Evolutionary conservation across 2,113 vertebrate genomes (phyloP).

Genomic region (Callopanchax toddi): DNA sequence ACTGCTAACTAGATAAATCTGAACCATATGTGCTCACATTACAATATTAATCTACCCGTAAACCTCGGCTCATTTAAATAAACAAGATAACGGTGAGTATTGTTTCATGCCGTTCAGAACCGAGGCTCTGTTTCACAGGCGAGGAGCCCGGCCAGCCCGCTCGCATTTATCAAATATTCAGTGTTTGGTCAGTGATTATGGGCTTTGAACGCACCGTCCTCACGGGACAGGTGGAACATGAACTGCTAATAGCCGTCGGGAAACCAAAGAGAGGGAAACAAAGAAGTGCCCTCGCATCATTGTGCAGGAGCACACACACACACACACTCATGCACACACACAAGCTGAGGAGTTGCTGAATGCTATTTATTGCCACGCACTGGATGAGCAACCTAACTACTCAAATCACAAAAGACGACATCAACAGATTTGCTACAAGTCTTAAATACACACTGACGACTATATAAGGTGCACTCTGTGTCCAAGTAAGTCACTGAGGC

Average conservation of each 20-base stretch:
- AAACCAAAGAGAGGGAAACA: slow-evolving; percentile 73
- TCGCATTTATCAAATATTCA: slow-evolving; percentile 78
- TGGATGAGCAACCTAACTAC: slow-evolving; percentile 11
- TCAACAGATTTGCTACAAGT: background rate
- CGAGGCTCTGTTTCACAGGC: slow-evolving; percentile 21
- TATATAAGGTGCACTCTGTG: too few species aligned
- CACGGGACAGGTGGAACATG: slow-evolving; percentile 74
- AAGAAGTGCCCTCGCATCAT: slow-evolving; percentile 55
- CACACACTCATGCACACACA: slow-evolving; percentile 6
- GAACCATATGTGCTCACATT: background rate
- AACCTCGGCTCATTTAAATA: slow-evolving; percentile 1
- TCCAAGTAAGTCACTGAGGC: too few species aligned
- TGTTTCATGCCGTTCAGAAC: slow-evolving; percentile 31
- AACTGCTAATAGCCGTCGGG: slow-evolving; percentile 71
- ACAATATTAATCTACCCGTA: background rate
- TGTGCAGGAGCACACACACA: slow-evolving; percentile 21
- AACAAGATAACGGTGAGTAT: slow-evolving; percentile 22
- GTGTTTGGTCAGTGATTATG: slow-evolving; percentile 77
- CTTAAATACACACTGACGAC: too few species aligned
- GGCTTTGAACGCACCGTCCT: slow-evolving; percentile 57
- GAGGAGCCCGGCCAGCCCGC: slow-evolving; percentile 45
- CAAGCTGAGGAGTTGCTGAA: slow-evolving; percentile 27
- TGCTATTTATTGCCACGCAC: slow-evolving; percentile 4
- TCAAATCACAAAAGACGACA: background rate
- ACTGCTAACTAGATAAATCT: slow-evolving; percentile 3